These are phyloP conservation scores for Artemisiospiza belli DNA, from an alignment of 2,113 vertebrate genomes.

Conservation along the genomic window DNA sequence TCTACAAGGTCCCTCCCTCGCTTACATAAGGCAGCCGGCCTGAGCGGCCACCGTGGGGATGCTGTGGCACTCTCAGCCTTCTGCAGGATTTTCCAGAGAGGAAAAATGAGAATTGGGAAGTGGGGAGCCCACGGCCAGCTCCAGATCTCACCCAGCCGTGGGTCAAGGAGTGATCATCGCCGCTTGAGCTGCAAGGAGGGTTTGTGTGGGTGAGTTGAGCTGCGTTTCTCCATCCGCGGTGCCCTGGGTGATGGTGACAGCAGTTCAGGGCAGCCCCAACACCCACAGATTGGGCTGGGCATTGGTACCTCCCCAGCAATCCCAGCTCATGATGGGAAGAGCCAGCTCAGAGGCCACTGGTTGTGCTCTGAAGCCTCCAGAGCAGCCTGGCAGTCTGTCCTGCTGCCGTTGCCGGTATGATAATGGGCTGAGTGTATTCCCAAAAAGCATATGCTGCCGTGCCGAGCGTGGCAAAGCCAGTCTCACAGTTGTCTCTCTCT, in stretches of 20 bases:
- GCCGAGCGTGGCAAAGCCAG: background rate
- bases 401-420: background rate
- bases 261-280: background rate
- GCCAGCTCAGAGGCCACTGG: background rate
- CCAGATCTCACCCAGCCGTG: accelerated
- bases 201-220: background rate
- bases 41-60: accelerated
- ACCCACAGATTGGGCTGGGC: accelerated
- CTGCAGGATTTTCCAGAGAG: background rate
- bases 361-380: background rate
- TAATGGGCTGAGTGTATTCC: background rate
- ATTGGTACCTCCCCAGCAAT: accelerated
- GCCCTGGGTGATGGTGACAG: accelerated
- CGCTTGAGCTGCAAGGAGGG: background rate
- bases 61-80: accelerated
- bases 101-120: background rate
- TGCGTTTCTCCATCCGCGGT: background rate
- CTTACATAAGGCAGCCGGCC: background rate
- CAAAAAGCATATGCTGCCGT: background rate
- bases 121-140: background rate
- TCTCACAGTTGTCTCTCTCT: slow-evolving; percentile 4
- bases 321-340: background rate
- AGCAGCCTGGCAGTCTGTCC: accelerated
- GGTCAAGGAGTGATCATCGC: background rate
- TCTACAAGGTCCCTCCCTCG: background rate